Conservation (phyloP, 2,797 vertebrate genomes). For the Labeo calbasu region DNA sequence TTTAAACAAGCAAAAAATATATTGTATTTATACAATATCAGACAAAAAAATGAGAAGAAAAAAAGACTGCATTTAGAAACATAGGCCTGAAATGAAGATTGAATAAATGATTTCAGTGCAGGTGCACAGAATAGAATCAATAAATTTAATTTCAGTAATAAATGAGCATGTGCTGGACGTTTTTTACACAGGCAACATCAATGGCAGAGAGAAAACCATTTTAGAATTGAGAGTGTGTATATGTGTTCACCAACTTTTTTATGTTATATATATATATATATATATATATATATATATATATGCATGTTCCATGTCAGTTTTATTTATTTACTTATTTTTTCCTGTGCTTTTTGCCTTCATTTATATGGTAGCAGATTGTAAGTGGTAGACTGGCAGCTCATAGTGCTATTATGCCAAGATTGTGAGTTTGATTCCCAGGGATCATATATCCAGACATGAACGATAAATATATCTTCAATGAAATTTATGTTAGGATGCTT, state of each 20-base stretch:
- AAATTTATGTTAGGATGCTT: background rate
- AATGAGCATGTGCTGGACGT: constrained; percentile 50
- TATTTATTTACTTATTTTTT: background rate
- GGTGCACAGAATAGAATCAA: constrained; percentile 61
- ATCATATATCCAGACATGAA: background rate
- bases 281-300: too few species aligned
- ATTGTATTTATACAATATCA: background rate
- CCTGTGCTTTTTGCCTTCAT: background rate
- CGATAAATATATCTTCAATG: background rate
- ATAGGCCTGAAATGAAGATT: constrained; percentile 39
- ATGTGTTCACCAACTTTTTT: background rate
- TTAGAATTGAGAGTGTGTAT: background rate
- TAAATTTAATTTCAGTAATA: constrained; percentile 66
- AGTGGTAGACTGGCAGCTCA: background rate
- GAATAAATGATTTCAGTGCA: constrained; percentile 56
- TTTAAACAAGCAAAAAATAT: background rate
- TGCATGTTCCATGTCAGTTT: background rate
- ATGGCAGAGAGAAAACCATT: background rate
- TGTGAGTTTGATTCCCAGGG: background rate
- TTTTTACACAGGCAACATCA: background rate
- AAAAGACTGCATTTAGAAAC: background rate
- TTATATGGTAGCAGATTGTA: background rate
- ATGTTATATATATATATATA: too few species aligned
- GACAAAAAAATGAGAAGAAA: background rate
- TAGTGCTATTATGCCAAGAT: background rate